A percentile compares a stretch with the other conserved stretches of the same genome.
These are phyloP conservation scores for Chlamydotis undulata DNA, from an alignment of 2,113 vertebrate genomes.

Conservation along the genomic window DNA sequence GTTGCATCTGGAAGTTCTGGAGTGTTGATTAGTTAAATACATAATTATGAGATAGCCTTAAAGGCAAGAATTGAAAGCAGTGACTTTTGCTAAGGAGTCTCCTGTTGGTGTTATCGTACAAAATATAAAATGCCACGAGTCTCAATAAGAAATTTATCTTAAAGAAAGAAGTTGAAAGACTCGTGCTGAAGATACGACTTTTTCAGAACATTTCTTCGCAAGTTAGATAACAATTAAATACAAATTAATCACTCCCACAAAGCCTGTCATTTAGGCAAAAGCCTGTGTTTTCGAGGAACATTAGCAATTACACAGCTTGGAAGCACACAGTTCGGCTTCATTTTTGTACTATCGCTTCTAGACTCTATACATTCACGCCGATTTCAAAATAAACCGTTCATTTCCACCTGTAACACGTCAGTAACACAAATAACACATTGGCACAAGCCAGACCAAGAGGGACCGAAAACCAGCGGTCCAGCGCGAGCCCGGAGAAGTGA, in stretches of 20 bases:
- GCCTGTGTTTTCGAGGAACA: neutral
- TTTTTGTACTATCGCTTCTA: neutral
- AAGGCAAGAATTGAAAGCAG: slow-evolving; percentile 66
- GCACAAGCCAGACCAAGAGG: neutral
- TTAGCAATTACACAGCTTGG: neutral
- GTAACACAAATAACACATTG: neutral
- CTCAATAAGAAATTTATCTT: neutral
- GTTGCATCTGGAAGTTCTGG: slow-evolving; percentile 66
- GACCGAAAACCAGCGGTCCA: neutral
- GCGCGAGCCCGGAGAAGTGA: neutral
- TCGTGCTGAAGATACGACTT: neutral
- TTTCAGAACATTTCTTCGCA: slow-evolving; percentile 35
- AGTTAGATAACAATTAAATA: slow-evolving; percentile 8
- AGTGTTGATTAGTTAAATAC: slow-evolving; percentile 56
- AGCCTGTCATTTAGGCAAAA: neutral
- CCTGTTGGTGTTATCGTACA: neutral
- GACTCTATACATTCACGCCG: neutral
- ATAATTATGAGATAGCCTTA: slow-evolving; percentile 71
- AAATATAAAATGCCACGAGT: neutral
- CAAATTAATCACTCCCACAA: slow-evolving; percentile 55
- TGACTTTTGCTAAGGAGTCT: slow-evolving; percentile 48
- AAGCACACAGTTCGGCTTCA: neutral
- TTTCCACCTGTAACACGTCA: neutral
- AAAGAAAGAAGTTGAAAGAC: neutral
- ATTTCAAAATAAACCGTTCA: neutral